phyloP scores from a whole-genome alignment of 2,797 vertebrate genomes.

The Periophthalmus magnuspinnatus region DNA sequence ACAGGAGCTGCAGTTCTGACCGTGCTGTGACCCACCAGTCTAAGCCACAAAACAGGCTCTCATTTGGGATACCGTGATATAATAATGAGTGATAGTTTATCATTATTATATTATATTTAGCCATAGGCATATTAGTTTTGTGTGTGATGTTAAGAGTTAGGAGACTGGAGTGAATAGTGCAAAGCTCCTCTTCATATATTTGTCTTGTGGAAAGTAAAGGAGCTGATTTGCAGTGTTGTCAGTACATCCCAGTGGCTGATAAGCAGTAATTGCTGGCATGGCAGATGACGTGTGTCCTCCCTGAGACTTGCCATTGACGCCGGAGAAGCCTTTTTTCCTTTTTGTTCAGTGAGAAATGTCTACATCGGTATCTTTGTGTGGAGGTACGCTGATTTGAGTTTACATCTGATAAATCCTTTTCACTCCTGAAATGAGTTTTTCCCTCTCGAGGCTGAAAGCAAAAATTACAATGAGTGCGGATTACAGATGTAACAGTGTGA shows the following conservation, averaged over 20 bases:
- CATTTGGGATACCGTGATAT: neutral
- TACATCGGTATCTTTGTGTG: conserved; percentile 68
- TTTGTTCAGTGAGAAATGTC: conserved; percentile 62
- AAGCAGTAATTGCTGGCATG: conserved; percentile 71
- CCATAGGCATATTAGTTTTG: neutral
- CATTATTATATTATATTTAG: neutral
- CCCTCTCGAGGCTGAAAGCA: conserved; percentile 61
- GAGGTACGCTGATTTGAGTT: conserved; percentile 64
- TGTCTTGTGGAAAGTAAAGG: conserved; percentile 40
- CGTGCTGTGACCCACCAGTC: neutral
- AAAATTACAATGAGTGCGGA: conserved; percentile 66
- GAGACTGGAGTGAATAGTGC: neutral
- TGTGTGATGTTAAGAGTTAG: neutral
- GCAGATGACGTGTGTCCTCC: conserved; percentile 57
- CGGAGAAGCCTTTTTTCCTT: conserved; percentile 28
- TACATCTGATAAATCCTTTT: conserved; percentile 72
- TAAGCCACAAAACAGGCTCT: neutral
- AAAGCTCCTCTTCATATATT: conserved; percentile 26
- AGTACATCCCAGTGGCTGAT: conserved; percentile 55
- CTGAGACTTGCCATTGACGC: conserved; percentile 59
- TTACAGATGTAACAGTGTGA: conserved; percentile 68
- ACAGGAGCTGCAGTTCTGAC: neutral
- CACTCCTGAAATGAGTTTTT: conserved; percentile 74
- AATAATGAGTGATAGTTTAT: neutral
- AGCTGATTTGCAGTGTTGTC: conserved; percentile 51